Conservation (phyloP, 2,888 invertebrate genomes). For the Orthosia gothica region DNA sequence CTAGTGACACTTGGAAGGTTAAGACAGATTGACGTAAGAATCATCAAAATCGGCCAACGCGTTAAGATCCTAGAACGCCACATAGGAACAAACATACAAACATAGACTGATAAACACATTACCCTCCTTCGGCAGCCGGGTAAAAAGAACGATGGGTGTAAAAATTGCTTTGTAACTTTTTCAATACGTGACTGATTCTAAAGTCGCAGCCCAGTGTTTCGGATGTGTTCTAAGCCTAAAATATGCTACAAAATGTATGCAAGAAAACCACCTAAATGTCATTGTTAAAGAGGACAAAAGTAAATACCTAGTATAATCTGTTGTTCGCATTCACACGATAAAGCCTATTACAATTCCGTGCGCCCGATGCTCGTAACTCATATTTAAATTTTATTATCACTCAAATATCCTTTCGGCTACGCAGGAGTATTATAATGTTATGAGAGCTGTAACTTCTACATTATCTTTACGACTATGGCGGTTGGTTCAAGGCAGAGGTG, state of each 20-base stretch:
- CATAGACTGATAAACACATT: too few species aligned
- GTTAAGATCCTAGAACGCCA: too few species aligned
- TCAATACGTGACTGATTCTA: neutral
- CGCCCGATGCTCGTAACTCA: conserved; percentile 74
- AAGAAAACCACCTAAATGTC: neutral
- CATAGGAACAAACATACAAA: too few species aligned
- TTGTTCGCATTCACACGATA: conserved; percentile 59
- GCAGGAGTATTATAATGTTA: conserved; percentile 82
- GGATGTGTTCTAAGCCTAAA: neutral
- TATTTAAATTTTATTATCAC: conserved; percentile 87
- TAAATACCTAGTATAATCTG: conserved; percentile 44
- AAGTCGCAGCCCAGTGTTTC: neutral
- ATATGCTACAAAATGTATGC: neutral
- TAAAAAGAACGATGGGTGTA: too few species aligned
- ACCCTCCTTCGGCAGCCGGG: too few species aligned
- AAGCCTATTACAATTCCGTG: conserved; percentile 61
- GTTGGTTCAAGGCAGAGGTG: conserved; percentile 65
- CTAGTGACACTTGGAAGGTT: too few species aligned
- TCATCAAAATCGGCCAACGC: too few species aligned
- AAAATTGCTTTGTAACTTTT: neutral
- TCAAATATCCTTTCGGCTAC: conserved; percentile 86
- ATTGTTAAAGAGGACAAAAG: conserved; percentile 22
- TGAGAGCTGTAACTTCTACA: conserved; percentile 84
- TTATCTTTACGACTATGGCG: conserved; percentile 86
- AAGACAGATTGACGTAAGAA: too few species aligned